Conservation (phyloP, 2,113 vertebrate genomes). For the Baryphthengus martii region DNA sequence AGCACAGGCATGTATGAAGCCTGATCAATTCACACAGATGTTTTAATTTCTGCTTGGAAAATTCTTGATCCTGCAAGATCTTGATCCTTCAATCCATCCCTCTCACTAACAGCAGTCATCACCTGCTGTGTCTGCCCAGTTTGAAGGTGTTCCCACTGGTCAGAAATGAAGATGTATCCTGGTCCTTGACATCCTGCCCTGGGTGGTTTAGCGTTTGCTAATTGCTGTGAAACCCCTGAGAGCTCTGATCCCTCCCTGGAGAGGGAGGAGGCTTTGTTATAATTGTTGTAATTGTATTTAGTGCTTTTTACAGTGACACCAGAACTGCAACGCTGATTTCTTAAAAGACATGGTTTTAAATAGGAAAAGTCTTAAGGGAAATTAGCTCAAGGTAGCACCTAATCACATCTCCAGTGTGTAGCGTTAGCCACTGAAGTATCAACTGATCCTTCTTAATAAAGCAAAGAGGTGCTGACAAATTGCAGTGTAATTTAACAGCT, state of each 20-base stretch:
- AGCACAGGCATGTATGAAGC: neutral
- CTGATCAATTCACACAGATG: neutral
- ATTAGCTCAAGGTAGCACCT: neutral
- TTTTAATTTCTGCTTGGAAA: neutral
- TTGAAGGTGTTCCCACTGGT: neutral
- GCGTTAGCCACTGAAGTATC: neutral
- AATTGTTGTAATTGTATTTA: neutral
- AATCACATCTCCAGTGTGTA: neutral
- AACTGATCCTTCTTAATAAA: neutral
- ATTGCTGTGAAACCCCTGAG: rapidly evolving
- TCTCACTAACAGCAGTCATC: rapidly evolving
- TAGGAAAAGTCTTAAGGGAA: neutral
- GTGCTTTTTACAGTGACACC: neutral
- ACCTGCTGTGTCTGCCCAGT: neutral
- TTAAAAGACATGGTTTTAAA: neutral
- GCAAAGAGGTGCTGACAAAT: neutral
- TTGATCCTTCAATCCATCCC: neutral
- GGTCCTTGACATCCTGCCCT: neutral
- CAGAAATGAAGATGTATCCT: neutral
- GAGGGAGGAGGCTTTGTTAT: neutral
- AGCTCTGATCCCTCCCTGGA: neutral
- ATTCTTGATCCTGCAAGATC: neutral
- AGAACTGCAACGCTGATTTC: neutral
- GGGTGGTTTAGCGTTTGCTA: neutral
- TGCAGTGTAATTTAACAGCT: neutral